Conservation (phyloP, 92 coral and sea anemone genomes). For the Chrysogorgia sp. region DNA sequence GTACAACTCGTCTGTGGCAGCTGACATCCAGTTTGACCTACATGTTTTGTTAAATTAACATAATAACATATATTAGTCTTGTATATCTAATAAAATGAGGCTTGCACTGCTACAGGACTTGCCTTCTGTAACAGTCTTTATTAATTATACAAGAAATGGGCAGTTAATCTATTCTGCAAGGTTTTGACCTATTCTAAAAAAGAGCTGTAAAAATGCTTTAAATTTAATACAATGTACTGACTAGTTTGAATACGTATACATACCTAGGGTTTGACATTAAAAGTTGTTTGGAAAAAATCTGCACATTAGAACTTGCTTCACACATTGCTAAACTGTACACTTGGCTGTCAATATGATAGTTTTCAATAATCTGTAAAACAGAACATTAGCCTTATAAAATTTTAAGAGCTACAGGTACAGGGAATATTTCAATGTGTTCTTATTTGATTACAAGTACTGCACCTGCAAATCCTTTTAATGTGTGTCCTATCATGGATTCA, state of each 20-base stretch:
- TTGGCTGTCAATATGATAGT: constrained; percentile 51
- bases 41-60: not conserved
- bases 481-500: constrained; percentile 61
- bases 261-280: constrained; percentile 61
- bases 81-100: too few species aligned
- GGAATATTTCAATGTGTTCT: constrained; percentile 1
- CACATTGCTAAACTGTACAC: constrained; percentile 40
- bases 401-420: not conserved
- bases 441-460: constrained; percentile 53
- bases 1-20: constrained; percentile 27
- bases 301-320: constrained; percentile 24
- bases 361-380: constrained; percentile 53
- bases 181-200: too few species aligned
- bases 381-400: not conserved
- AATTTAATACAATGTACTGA: too few species aligned
- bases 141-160: not conserved
- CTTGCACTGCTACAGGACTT: not conserved
- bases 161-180: not conserved
- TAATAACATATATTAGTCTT: not conserved
- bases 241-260: too few species aligned
- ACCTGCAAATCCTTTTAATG: constrained; percentile 56
- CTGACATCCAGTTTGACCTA: constrained; percentile 58
- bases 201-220: too few species aligned
- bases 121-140: not conserved
- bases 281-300: constrained; percentile 48